A percentile compares a stretch with the other conserved stretches of the same genome.
Evolutionary conservation across 2,888 invertebrate species (phyloP).

Genomic region (Melipona bicolor): DNA sequence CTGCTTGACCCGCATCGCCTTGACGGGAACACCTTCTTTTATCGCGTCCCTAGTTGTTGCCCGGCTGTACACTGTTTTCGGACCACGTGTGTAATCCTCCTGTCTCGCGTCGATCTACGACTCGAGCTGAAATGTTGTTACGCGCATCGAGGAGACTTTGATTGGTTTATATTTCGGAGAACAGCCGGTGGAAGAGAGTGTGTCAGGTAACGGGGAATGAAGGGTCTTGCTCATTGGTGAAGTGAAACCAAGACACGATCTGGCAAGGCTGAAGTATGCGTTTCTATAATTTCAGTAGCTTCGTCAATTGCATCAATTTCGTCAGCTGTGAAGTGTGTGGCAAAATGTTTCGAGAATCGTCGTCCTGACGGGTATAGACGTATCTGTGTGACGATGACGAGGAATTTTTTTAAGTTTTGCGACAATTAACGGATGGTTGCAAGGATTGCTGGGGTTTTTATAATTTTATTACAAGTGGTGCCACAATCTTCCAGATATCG

Average conservation of each 20-base stretch:
- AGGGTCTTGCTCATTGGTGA: not conserved
- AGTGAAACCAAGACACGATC: not conserved
- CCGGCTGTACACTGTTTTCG: slow-evolving; percentile 12
- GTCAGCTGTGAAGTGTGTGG: too few species aligned
- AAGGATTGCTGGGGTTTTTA: too few species aligned
- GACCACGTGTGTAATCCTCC: slow-evolving; percentile 48
- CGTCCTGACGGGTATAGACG: too few species aligned
- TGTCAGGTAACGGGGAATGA: not conserved
- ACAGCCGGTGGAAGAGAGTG: not conserved
- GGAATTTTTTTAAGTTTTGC: too few species aligned
- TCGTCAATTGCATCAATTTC: too few species aligned
- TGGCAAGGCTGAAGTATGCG: not conserved
- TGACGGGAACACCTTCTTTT: slow-evolving; percentile 15
- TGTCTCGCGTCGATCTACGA: slow-evolving; percentile 21
- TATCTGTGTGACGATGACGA: too few species aligned
- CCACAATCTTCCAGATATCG: too few species aligned
- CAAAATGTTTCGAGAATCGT: too few species aligned
- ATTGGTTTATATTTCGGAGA: not conserved
- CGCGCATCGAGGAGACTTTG: not conserved
- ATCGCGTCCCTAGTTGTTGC: slow-evolving; percentile 11
- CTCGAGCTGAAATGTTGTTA: slow-evolving; percentile 1
- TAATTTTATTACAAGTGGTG: too few species aligned
- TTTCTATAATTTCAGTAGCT: not conserved
- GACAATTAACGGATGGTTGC: too few species aligned
- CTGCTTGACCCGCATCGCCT: slow-evolving; percentile 62